Conservation (phyloP, 1,140 invertebrate genomes). For the Philopotamus ludificatus region DNA sequence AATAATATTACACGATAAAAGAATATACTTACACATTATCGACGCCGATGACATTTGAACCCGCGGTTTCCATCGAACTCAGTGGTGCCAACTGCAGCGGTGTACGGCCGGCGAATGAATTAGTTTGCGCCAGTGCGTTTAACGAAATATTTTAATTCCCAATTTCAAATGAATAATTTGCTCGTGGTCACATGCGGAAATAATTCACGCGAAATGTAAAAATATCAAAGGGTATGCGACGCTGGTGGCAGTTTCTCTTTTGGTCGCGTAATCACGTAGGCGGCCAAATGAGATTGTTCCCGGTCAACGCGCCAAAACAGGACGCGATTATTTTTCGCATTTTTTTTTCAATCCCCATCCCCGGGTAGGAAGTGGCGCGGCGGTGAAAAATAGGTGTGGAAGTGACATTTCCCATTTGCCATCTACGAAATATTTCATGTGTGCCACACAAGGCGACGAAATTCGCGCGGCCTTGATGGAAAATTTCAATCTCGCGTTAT, state of each 20-base stretch:
- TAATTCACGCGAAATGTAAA: constrained; percentile 6
- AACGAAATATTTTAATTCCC: too few relatives aligned
- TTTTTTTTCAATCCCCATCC: constrained; percentile 38
- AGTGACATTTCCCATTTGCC: constrained; percentile 43
- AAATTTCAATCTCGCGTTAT: constrained; percentile 5
- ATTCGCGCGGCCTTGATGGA: not conserved
- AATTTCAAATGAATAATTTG: too few relatives aligned
- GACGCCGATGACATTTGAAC: too few relatives aligned
- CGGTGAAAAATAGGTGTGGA: constrained; percentile 36
- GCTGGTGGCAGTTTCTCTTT: not conserved
- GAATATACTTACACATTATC: too few relatives aligned
- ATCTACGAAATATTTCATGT: constrained; percentile 41
- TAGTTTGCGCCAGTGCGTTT: too few relatives aligned
- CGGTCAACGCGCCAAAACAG: constrained; percentile 40
- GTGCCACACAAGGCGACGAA: constrained; percentile 7
- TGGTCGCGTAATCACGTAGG: constrained; percentile 27
- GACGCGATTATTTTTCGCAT: constrained; percentile 30
- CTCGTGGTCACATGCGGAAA: constrained; percentile 5
- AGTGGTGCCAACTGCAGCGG: too few relatives aligned
- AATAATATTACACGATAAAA: not conserved
- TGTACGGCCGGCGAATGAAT: too few relatives aligned
- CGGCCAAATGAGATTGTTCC: constrained; percentile 39
- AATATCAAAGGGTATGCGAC: not conserved
- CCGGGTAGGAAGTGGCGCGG: constrained; percentile 37
- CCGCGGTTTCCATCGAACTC: too few relatives aligned